Evolutionary conservation across 2,797 vertebrate genomes (phyloP), one percentile per base, ranked within the genome.

Genomic region (Helostoma temminkii): DNA sequence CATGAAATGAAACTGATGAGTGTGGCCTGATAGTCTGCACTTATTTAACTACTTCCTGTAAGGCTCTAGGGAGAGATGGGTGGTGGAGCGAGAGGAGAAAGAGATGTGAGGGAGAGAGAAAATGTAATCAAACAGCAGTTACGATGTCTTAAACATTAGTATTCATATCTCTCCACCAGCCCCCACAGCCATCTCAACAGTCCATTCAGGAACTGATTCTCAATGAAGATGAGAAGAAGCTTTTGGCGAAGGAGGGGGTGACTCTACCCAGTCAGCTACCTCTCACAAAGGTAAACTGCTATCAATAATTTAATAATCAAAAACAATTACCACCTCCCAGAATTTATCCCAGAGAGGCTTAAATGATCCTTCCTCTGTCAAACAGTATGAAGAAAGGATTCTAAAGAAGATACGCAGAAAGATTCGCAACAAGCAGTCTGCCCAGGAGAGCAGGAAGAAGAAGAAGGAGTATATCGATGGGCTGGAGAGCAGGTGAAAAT

Each of bases 381-480:
- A 74, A 85, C 71, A 98, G 98, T 95, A 94, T 0, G 97, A 98
- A 84, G 97, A 98, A 67, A 92, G 96, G 34, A 91, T 97, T 66
- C 91, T 98, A 88, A 99, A 98, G 88, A 98, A 98, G 92, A 96
- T 98, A 71, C 95, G 97, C 16, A 70, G 98, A 50, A 98, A 98
- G 93, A 99, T 98, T 77, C 94, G 97, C 10, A 98, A 98, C 83
- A 98, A 98, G 74, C 97, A 98, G 73, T 98, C 97, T 0, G 96
- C 97, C 10, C 97, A 98, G 81, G 97, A 98, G 76, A 98, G 97
- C 92, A 89, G 97, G 76, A 99, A 98, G 89, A 98, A 98, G 92
- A 98, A 98, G 87, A 98, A 98, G 82, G 97, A 99, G 19, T 98
- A 98, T 2, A 96, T 98, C 0, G 96, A 99, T 0, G 95, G 96